phyloP scores from a whole-genome alignment of 2,113 vertebrate genomes.

The Laterallus jamaicensis region DNA sequence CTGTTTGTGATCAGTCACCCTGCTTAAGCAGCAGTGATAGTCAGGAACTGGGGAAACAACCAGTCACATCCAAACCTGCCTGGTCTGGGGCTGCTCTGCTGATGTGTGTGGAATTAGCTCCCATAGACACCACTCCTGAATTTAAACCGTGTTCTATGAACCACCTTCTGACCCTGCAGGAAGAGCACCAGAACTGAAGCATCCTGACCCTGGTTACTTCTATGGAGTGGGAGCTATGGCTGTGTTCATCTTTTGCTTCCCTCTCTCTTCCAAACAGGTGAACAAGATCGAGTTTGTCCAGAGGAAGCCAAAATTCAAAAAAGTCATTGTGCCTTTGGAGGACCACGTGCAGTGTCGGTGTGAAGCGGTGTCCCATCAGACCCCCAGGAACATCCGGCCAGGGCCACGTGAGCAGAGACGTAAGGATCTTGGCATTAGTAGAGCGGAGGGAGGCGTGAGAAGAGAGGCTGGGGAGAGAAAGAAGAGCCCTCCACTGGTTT shows the following conservation, averaged over 20 bases:
- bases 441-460: neutral
- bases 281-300: constrained; percentile 86
- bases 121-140: neutral
- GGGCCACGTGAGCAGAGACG: constrained; percentile 67
- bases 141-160: neutral
- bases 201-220: neutral
- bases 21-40: neutral
- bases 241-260: neutral
- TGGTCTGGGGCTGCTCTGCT: neutral
- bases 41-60: neutral
- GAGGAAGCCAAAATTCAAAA: constrained; percentile 77
- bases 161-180: neutral
- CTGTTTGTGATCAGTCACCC: neutral
- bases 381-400: constrained; percentile 27
- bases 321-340: constrained; percentile 87
- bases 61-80: neutral
- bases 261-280: constrained; percentile 76
- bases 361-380: constrained; percentile 53
- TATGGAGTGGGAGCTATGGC: neutral
- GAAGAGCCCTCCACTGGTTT: neutral
- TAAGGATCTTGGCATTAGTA: constrained; percentile 6
- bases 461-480: neutral
- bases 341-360: constrained; percentile 91
- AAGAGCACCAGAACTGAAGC: neutral
- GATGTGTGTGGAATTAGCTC: neutral